phyloP scores from a whole-genome alignment of 2,888 invertebrate genomes.

The Caenorhabditis virilis region DNA sequence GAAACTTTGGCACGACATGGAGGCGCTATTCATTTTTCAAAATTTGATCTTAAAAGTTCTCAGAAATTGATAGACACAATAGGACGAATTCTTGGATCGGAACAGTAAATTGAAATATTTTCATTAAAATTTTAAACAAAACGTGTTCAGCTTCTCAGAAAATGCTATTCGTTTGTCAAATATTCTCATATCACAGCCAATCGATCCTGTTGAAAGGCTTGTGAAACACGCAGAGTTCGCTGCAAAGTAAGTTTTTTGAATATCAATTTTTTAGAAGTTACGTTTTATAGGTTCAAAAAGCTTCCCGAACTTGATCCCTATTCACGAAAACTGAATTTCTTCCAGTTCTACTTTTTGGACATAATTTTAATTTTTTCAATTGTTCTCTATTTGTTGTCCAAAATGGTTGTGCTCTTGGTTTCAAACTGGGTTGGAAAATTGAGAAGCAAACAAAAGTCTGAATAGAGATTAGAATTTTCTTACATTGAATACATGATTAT shows the following conservation, averaged over 20 bases:
- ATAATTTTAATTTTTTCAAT: not conserved
- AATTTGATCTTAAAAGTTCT: conserved; percentile 30
- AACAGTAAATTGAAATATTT: no score
- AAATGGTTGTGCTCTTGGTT: no score
- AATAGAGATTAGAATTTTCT: no score
- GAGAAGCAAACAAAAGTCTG: no score
- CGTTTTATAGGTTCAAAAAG: no score
- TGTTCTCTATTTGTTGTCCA: no score
- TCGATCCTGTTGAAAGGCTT: conserved; percentile 11
- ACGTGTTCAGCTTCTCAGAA: not conserved
- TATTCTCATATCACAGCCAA: conserved; percentile 22
- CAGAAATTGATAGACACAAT: conserved; percentile 17
- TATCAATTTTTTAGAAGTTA: no score
- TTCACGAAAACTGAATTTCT: conserved; percentile 11
- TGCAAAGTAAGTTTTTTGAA: no score
- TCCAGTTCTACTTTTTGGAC: conserved; percentile 19
- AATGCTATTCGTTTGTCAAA: conserved; percentile 9
- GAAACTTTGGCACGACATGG: conserved; percentile 37
- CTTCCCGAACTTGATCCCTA: conserved; percentile 22
- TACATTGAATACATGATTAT: no score
- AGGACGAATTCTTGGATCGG: conserved; percentile 21
- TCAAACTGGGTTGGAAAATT: no score
- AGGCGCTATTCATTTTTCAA: conserved; percentile 28
- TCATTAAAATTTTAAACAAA: no score
- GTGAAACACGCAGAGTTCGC: conserved; percentile 29